Evolutionary conservation across 2,113 vertebrate genomes (phyloP).

Genomic region (Eira barbara): DNA sequence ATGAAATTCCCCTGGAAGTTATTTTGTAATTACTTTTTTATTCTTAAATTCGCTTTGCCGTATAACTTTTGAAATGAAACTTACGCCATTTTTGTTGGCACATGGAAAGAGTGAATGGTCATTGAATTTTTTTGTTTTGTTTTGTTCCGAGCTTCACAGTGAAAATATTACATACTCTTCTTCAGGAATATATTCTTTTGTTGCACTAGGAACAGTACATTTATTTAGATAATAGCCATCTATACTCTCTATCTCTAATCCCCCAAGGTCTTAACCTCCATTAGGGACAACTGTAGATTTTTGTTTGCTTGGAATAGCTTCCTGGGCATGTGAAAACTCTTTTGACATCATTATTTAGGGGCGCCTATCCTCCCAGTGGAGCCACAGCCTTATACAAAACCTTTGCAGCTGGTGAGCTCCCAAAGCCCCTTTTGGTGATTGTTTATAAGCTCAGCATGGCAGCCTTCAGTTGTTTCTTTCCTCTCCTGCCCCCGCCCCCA

Average conservation of each 20-base stretch:
- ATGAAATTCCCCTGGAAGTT: not conserved
- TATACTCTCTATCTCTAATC: not conserved
- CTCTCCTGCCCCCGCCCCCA: not conserved
- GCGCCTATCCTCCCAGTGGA: slow-evolving; percentile 29
- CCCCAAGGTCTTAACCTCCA: slow-evolving; percentile 48
- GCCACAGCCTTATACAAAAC: slow-evolving; percentile 55
- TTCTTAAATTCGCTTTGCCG: not conserved
- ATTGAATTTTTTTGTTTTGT: not conserved
- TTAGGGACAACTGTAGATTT: slow-evolving; percentile 51
- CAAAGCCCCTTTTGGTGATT: slow-evolving; percentile 24
- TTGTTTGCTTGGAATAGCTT: slow-evolving; percentile 46
- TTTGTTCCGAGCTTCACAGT: not conserved
- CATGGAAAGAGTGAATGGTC: not conserved
- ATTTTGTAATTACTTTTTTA: not conserved
- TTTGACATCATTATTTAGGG: slow-evolving; percentile 64
- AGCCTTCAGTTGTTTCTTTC: not conserved
- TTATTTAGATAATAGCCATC: slow-evolving; percentile 18
- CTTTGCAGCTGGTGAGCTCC: slow-evolving; percentile 62
- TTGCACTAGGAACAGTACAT: not conserved
- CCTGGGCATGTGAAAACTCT: slow-evolving; percentile 43
- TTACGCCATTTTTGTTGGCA: not conserved
- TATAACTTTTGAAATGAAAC: slow-evolving; percentile 1
- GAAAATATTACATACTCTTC: not conserved
- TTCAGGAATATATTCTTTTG: not conserved
- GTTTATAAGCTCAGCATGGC: slow-evolving; percentile 6